Percentiles rank a stretch among this genome's conserved stretches.
phyloP scores from a whole-genome alignment of 2,888 invertebrate genomes.

The Drosophila silvestris region DNA sequence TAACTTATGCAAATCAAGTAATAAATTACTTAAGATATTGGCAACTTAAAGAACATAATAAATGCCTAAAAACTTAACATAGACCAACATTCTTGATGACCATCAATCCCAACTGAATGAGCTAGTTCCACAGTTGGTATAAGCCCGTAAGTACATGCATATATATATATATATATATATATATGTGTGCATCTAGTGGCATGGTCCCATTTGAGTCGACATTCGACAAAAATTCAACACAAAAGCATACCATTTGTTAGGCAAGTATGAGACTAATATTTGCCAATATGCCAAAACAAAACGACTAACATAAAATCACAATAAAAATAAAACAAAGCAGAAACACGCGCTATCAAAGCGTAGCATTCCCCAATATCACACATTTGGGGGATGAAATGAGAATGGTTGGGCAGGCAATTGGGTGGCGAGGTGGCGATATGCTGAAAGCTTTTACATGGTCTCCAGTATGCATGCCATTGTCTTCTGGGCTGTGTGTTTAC shows the following conservation, averaged over 20 bases:
- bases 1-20: background rate
- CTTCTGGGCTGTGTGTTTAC: constrained; percentile 57
- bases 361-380: constrained; percentile 29
- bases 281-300: constrained; percentile 69
- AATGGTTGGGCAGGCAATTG: constrained; percentile 12
- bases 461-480: constrained; percentile 33
- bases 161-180: background rate
- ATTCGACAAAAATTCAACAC: constrained; percentile 39
- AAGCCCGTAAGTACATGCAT: background rate
- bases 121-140: background rate
- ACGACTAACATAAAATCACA: constrained; percentile 66
- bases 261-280: constrained; percentile 71
- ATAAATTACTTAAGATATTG: background rate
- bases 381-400: constrained; percentile 36
- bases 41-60: background rate
- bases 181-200: background rate
- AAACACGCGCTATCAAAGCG: constrained; percentile 25
- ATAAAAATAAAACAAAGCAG: constrained; percentile 65
- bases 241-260: constrained; percentile 55
- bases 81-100: background rate
- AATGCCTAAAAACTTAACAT: background rate
- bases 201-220: constrained; percentile 10
- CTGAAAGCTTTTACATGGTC: constrained; percentile 64
- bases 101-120: background rate
- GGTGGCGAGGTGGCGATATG: constrained; percentile 5